phyloP scores from a whole-genome alignment of 2,888 invertebrate species.

The Mechanitis mazaeus region DNA sequence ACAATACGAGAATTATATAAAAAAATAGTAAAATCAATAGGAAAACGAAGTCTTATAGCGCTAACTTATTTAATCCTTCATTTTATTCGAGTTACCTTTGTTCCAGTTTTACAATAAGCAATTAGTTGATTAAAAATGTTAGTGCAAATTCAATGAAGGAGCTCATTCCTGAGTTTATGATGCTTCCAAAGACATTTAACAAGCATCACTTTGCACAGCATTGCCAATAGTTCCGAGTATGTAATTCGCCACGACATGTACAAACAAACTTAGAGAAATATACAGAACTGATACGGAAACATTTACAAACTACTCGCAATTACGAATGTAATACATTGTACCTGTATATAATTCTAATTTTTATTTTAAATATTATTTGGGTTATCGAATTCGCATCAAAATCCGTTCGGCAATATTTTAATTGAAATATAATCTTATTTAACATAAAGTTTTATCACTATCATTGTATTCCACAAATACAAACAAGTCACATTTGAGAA shows the following conservation, averaged over 20 bases:
- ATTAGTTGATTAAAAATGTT: constrained; percentile 63
- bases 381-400: no score
- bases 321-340: no score
- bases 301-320: constrained; percentile 54
- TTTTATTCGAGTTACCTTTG: constrained; percentile 17
- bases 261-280: constrained; percentile 62
- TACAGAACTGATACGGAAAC: constrained; percentile 66
- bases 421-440: no score
- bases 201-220: constrained; percentile 40
- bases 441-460: no score
- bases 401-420: no score
- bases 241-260: constrained; percentile 66
- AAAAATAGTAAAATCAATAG: background rate
- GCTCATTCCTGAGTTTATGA: constrained; percentile 54
- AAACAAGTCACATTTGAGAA: no score
- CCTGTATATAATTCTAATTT: no score
- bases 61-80: constrained; percentile 37
- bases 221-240: constrained; percentile 62
- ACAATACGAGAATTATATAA: background rate
- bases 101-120: constrained; percentile 66
- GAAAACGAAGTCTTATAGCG: constrained; percentile 13
- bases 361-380: no score
- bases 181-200: constrained; percentile 65
- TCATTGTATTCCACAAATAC: no score
- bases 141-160: constrained; percentile 38